Evolutionary conservation across 2,113 vertebrate species (phyloP).

Genomic region (Orycteropus afer): DNA sequence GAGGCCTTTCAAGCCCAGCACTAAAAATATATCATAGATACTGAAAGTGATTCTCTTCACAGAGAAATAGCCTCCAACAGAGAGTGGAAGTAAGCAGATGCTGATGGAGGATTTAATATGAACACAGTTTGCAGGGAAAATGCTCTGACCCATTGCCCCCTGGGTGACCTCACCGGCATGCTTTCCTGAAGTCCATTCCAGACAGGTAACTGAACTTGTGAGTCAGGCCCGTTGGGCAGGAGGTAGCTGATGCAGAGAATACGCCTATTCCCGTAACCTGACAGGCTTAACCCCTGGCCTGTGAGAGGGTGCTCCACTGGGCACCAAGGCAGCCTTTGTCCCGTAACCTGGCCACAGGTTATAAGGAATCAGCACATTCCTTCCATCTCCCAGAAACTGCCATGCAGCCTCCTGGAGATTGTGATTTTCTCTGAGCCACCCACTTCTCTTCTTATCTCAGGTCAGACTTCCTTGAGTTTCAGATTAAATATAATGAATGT

Average conservation of each 20-base stretch:
- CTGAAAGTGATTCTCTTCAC: background rate
- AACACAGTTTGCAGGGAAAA: background rate
- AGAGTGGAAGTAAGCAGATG: background rate
- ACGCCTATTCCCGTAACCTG: background rate
- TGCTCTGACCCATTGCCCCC: background rate
- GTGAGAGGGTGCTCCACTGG: no score
- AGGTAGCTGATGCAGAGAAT: background rate
- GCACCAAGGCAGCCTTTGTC: conserved; percentile 53
- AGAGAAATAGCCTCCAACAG: background rate
- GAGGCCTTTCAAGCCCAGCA: no score
- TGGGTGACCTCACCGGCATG: conserved; percentile 19
- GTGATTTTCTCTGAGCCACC: background rate
- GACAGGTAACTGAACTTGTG: conserved; percentile 63
- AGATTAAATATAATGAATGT: background rate
- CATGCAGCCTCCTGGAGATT: background rate
- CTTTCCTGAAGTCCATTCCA: conserved; percentile 19
- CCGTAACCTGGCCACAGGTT: background rate
- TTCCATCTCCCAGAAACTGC: background rate
- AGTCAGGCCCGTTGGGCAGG: conserved; percentile 57
- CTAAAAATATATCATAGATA: background rate
- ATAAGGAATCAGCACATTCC: background rate
- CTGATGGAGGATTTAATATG: background rate
- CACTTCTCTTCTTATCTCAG: background rate
- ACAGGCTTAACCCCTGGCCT: background rate
- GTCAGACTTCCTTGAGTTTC: background rate